Base-by-base conservation (phyloP, 53 echinoderm and acorn worm species). In the Pentamera pediparva region DNA sequence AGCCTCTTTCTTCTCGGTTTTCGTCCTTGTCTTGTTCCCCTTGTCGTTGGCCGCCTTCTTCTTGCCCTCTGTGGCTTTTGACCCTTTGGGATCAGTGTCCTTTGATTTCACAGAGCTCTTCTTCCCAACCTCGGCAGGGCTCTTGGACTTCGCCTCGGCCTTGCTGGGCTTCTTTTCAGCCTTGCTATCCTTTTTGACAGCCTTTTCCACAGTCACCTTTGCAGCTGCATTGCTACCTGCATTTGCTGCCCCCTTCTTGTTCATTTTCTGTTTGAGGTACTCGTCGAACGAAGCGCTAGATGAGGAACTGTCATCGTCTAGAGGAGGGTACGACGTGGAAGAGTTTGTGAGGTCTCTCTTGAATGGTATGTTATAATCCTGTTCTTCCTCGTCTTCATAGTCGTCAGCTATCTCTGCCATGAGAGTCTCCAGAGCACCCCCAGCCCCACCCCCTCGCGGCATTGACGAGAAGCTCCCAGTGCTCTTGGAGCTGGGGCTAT, bases 351-450 rank as follows among this genome's bases (percentile, higher is more conserved):
- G 37, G 24, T 63, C 56, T 51, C 54, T 63, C 61, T 53, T 70
- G 80, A 89, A 26, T 41, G 89, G 78, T 39, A 92, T 98, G 65
- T 86, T 88, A 24, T 61, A 83, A 37, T 89, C 91, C 40, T 92
- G 87, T 38, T 88, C 85, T 19, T 93, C 90, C 28, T 94, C 95
- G 15, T 87, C 78, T 56, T 91, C 88, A 31, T 87, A 79, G 40
- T 95, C 96, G 19, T 83, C 83, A 19, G 60, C 83, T 20, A 96
- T 74, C 75, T 92, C 91, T 17, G 83, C 82, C 98, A 98, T 98
- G 70, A 98, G 83, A 39, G 92, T 98, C 48, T 83, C 86, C 18
- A 98, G 81, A 50, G 92, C 85, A 12, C 98, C 91, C 19, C 77
- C 76, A 6, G 86, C 86, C 3, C 89, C 89, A 17, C 94, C 90